Conservation (phyloP, 2,888 invertebrate genomes). For the Subacronicta megacephala region DNA sequence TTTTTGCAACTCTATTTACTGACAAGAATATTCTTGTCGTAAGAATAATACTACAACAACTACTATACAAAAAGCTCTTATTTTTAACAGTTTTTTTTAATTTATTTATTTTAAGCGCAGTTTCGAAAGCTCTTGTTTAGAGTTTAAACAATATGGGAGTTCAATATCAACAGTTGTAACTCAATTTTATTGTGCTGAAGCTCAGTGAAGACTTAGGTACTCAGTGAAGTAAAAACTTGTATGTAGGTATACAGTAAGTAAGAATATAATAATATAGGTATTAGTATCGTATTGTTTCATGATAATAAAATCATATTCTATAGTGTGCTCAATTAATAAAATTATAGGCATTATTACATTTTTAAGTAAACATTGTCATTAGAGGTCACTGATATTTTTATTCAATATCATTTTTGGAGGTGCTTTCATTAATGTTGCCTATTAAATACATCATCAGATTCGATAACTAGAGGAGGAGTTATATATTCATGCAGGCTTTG, state of each 20-base stretch:
- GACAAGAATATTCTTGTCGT: constrained; percentile 65
- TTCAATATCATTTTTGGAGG: no score
- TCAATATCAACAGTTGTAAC: constrained; percentile 49
- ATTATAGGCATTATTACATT: constrained; percentile 34
- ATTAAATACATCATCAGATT: constrained; percentile 44
- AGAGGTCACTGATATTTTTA: no score
- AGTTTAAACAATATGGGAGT: constrained; percentile 41
- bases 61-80: constrained; percentile 86
- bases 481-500: constrained; percentile 58
- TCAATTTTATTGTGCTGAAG: constrained; percentile 60
- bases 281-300: constrained; percentile 45
- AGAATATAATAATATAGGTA: constrained; percentile 35
- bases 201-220: constrained; percentile 42
- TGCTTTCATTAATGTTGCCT: constrained; percentile 27
- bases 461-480: constrained; percentile 47
- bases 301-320: constrained; percentile 54
- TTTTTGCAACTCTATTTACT: constrained; percentile 60
- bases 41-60: constrained; percentile 73
- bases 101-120: constrained; percentile 69
- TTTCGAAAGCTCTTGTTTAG: constrained; percentile 79
- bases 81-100: constrained; percentile 72
- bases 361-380: constrained; percentile 31
- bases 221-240: constrained; percentile 36
- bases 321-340: constrained; percentile 48
- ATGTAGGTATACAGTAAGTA: constrained; percentile 38